Evolutionary conservation across 2,888 invertebrate genomes (phyloP).

Genomic region (Caradrina clavipalpis): DNA sequence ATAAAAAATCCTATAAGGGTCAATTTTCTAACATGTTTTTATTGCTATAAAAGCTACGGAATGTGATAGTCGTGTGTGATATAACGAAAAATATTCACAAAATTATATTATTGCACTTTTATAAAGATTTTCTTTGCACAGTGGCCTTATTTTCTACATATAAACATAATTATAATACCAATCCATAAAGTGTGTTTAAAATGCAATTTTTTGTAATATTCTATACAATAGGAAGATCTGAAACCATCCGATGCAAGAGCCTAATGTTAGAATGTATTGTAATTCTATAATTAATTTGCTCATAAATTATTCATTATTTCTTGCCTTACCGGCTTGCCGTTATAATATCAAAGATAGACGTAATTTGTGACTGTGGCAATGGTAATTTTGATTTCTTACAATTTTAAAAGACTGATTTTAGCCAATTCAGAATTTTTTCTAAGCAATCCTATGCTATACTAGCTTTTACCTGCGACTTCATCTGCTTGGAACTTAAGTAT

Average conservation of each 20-base stretch:
- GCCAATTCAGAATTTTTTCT: constrained; percentile 12
- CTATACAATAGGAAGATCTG: constrained; percentile 55
- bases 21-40: not conserved
- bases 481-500: not conserved
- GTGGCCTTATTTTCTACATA: constrained; percentile 49
- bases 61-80: constrained; percentile 63
- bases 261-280: constrained; percentile 17
- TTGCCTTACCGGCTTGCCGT: constrained; percentile 75
- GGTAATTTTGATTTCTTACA: constrained; percentile 39
- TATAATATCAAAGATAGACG: constrained; percentile 60
- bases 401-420: constrained; percentile 31
- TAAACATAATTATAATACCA: constrained; percentile 21
- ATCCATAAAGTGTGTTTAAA: constrained; percentile 14
- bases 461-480: not conserved
- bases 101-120: constrained; percentile 35
- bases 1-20: not conserved
- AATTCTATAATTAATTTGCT: constrained; percentile 59
- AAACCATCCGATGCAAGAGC: constrained; percentile 7
- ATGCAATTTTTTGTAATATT: constrained; percentile 1
- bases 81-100: constrained; percentile 46
- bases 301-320: constrained; percentile 65
- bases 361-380: constrained; percentile 43
- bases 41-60: constrained; percentile 12
- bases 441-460: not conserved
- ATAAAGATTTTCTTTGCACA: constrained; percentile 20